Conservation (phyloP, 23 tunicate genomes). For the Ascidia mentula region DNA sequence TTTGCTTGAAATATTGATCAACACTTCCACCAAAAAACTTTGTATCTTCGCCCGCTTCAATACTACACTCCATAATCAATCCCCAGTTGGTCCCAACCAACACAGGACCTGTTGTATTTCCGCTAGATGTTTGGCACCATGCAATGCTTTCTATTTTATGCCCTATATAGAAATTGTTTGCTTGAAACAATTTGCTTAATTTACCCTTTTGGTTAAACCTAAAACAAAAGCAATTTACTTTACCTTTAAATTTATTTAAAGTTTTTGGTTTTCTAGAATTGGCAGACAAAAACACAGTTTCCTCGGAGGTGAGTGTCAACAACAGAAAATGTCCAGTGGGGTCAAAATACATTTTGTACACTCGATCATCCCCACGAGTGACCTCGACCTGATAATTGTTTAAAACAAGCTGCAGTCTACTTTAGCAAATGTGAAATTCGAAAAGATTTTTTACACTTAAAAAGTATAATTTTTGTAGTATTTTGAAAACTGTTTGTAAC, state of each 20-base stretch:
- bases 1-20: slow-evolving; percentile 82
- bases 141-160: slow-evolving; percentile 88
- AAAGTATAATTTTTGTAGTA: too few species aligned
- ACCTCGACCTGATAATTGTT: slow-evolving; percentile 38
- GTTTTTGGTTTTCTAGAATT: slow-evolving; percentile 70
- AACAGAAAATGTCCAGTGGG: slow-evolving; percentile 69
- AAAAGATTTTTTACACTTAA: too few species aligned
- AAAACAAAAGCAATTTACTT: background rate
- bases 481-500: too few species aligned
- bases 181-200: too few species aligned
- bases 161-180: too few species aligned
- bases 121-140: slow-evolving; percentile 65
- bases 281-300: slow-evolving; percentile 66
- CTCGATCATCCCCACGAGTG: slow-evolving; percentile 58
- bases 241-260: slow-evolving; percentile 86
- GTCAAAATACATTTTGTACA: slow-evolving; percentile 79
- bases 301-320: slow-evolving; percentile 51
- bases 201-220: background rate
- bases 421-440: slow-evolving; percentile 4
- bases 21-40: slow-evolving; percentile 86
- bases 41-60: slow-evolving; percentile 85
- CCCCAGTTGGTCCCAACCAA: slow-evolving; percentile 86
- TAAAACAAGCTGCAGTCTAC: background rate
- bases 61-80: slow-evolving; percentile 75
- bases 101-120: slow-evolving; percentile 71